Evolutionary conservation across 2,113 vertebrate species (phyloP).

Genomic region (Antechinus stuartii): DNA sequence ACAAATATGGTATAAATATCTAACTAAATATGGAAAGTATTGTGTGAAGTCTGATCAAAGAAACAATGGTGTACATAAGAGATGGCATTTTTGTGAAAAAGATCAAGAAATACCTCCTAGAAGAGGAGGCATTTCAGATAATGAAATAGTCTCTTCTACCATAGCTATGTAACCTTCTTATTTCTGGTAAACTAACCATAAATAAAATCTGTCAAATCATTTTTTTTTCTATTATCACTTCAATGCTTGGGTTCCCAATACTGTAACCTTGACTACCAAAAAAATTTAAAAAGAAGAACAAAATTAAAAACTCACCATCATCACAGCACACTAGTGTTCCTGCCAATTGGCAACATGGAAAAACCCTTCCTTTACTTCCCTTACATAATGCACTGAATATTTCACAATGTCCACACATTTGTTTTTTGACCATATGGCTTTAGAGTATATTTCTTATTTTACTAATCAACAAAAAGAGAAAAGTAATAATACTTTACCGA

Average conservation of each 20-base stretch:
- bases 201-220: constrained; percentile 59
- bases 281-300: constrained; percentile 49
- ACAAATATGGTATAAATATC: neutral
- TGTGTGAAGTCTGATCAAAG: neutral
- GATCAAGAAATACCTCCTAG: neutral
- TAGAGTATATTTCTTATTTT: neutral
- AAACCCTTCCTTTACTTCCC: constrained; percentile 45
- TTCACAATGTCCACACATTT: constrained; percentile 28
- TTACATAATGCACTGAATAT: constrained; percentile 33
- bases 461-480: constrained; percentile 19
- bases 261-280: constrained; percentile 32
- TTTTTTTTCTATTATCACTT: constrained; percentile 13
- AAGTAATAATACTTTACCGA: constrained; percentile 3
- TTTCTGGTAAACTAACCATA: constrained; percentile 61
- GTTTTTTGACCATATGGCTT: neutral
- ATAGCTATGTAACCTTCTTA: constrained; percentile 49
- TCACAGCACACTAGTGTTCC: neutral
- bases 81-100: neutral
- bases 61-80: neutral
- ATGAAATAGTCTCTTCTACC: constrained; percentile 51
- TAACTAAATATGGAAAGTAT: neutral
- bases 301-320: neutral
- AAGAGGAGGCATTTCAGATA: constrained; percentile 54
- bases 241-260: neutral
- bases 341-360: neutral